These are phyloP conservation scores for Cerceris ruficornis DNA, from an alignment of 2,888 invertebrate species.

Conservation along the genomic window DNA sequence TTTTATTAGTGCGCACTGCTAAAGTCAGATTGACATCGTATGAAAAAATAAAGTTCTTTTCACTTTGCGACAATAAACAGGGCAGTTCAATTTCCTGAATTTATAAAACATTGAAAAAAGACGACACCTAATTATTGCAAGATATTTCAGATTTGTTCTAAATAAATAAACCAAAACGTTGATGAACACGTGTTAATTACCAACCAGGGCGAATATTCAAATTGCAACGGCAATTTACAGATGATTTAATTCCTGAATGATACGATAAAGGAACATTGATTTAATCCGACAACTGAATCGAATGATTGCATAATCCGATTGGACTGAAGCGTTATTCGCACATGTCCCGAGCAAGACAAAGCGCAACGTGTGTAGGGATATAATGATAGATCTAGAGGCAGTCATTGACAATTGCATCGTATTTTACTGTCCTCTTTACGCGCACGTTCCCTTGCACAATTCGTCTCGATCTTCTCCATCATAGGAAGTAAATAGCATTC, in stretches of 20 bases:
- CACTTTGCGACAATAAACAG: too few species aligned
- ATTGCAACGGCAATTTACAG: background rate
- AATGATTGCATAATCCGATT: conserved; percentile 36
- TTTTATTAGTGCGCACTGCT: too few species aligned
- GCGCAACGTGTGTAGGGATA: conserved; percentile 26
- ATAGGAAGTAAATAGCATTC: too few species aligned
- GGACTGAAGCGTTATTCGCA: conserved; percentile 30
- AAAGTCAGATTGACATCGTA: too few species aligned
- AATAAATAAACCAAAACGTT: too few species aligned
- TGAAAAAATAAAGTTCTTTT: too few species aligned
- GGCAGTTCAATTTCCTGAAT: too few species aligned
- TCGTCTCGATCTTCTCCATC: background rate
- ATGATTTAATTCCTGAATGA: background rate
- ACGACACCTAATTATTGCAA: too few species aligned
- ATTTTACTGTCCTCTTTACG: conserved; percentile 8
- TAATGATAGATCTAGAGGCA: conserved; percentile 25
- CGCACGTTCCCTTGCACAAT: background rate
- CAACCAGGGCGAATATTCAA: too few species aligned
- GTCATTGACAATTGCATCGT: conserved; percentile 37
- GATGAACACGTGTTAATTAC: too few species aligned
- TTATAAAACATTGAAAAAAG: too few species aligned
- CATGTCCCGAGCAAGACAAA: conserved; percentile 15
- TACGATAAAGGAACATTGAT: background rate
- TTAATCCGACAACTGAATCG: conserved; percentile 3
- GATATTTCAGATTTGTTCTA: too few species aligned